phyloP scores from a whole-genome alignment of 2,797 vertebrate species.

The Muscicapa striata region DNA sequence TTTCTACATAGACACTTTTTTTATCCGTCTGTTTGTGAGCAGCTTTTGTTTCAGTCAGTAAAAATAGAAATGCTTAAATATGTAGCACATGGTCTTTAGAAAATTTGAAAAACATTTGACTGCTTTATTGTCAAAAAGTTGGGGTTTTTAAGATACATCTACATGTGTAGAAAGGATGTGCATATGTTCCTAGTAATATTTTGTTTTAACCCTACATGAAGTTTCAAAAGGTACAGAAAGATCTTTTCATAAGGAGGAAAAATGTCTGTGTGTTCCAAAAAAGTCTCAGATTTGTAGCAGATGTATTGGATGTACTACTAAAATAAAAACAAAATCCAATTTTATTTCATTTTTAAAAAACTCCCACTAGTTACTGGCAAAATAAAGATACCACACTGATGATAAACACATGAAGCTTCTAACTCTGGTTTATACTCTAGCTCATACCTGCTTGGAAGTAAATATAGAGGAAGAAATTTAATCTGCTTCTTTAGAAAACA shows the following conservation, averaged over 20 bases:
- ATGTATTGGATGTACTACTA: neutral
- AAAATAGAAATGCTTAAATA: constrained; percentile 17
- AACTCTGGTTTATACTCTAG: neutral
- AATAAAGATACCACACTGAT: neutral
- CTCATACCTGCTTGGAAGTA: constrained; percentile 24
- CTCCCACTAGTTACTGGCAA: neutral
- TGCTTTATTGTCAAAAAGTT: neutral
- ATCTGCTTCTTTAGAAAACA: neutral
- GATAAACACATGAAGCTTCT: neutral
- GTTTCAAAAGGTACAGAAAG: neutral
- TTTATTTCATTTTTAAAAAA: neutral
- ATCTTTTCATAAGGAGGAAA: neutral
- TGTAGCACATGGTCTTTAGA: neutral
- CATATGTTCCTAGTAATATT: neutral
- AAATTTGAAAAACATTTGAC: neutral
- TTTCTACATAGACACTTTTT: neutral
- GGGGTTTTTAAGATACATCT: neutral
- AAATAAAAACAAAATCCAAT: neutral
- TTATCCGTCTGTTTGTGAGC: neutral
- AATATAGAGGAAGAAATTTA: constrained; percentile 29
- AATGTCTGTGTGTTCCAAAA: neutral
- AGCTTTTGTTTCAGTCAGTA: neutral
- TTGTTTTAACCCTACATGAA: neutral
- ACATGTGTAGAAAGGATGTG: neutral
- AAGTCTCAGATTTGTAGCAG: neutral